phyloP scores from a whole-genome alignment of 1,140 invertebrate genomes.

The Scylla paramamosain region DNA sequence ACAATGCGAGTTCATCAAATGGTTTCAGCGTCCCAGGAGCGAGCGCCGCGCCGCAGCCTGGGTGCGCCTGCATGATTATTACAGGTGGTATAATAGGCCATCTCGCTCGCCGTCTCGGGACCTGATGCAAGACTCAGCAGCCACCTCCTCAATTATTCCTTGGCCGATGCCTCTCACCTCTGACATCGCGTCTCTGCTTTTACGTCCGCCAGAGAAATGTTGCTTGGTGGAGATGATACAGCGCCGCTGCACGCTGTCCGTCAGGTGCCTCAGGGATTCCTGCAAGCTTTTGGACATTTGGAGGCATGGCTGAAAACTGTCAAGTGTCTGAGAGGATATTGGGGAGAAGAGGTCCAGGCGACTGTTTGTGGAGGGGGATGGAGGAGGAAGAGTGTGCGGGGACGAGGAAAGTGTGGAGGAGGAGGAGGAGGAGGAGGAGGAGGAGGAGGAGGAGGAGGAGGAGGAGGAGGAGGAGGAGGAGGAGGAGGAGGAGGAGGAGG shows the following conservation, averaged over 20 bases:
- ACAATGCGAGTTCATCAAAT: neutral
- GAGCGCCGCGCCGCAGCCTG: neutral
- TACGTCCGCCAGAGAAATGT: neutral
- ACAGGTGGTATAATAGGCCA: conserved; percentile 39
- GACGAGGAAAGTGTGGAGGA: neutral
- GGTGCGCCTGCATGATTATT: neutral
- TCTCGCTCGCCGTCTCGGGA: conserved; percentile 8
- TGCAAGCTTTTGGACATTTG: conserved; percentile 22
- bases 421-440: no score
- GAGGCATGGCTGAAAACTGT: neutral
- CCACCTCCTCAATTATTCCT: conserved; percentile 37
- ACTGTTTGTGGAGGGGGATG: neutral
- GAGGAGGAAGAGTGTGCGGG: no score
- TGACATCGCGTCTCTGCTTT: conserved; percentile 13
- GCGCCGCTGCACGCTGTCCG: neutral
- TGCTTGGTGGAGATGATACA: neutral
- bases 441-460: no score
- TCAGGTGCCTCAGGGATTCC: neutral
- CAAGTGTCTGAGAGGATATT: conserved; percentile 9
- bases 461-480: no score
- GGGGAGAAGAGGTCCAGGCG: neutral
- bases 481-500: neutral
- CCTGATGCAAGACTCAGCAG: conserved; percentile 38
- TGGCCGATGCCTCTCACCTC: neutral
- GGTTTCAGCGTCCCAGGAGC: neutral